Evolutionary conservation across 2,113 vertebrate species (phyloP).

Genomic region (Notarius quadriscutis): DNA sequence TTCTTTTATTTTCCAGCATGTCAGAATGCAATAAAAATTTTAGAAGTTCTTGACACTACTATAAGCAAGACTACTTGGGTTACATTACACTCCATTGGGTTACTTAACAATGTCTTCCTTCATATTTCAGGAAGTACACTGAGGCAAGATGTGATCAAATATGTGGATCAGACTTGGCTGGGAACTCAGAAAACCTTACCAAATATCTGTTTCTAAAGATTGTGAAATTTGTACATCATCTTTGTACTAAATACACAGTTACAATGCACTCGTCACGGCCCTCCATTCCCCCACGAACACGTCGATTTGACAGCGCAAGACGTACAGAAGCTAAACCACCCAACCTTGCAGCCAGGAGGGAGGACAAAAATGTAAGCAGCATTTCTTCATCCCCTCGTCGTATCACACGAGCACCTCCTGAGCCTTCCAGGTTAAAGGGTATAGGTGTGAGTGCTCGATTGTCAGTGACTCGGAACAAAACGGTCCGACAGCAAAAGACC

Average conservation of each 20-base stretch:
- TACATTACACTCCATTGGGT: constrained; percentile 54
- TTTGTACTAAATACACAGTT: constrained; percentile 54
- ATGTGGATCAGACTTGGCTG: constrained; percentile 12
- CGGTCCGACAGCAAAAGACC: constrained; percentile 60
- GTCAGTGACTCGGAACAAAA: constrained; percentile 61
- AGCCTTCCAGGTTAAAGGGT: constrained; percentile 61
- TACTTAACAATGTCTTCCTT: constrained; percentile 63
- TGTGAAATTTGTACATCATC: constrained; percentile 48
- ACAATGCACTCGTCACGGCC: constrained; percentile 68
- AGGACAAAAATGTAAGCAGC: constrained; percentile 74
- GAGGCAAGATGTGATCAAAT: constrained; percentile 71
- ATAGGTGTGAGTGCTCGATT: constrained; percentile 59
- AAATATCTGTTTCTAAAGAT: constrained; percentile 12
- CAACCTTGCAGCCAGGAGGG: constrained; percentile 61
- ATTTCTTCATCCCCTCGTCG: constrained; percentile 65
- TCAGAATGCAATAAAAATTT: background rate
- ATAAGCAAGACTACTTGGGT: constrained; percentile 11
- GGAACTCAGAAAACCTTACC: constrained; percentile 15
- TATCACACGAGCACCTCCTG: constrained; percentile 59
- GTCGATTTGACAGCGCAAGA: constrained; percentile 65
- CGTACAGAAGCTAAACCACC: constrained; percentile 64
- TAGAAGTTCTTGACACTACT: background rate
- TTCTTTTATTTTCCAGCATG: background rate
- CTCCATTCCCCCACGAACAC: constrained; percentile 66
- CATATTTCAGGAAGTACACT: constrained; percentile 71